Conservation (phyloP, 2,888 invertebrate genomes). For the Drosophila melanosoma region DNA sequence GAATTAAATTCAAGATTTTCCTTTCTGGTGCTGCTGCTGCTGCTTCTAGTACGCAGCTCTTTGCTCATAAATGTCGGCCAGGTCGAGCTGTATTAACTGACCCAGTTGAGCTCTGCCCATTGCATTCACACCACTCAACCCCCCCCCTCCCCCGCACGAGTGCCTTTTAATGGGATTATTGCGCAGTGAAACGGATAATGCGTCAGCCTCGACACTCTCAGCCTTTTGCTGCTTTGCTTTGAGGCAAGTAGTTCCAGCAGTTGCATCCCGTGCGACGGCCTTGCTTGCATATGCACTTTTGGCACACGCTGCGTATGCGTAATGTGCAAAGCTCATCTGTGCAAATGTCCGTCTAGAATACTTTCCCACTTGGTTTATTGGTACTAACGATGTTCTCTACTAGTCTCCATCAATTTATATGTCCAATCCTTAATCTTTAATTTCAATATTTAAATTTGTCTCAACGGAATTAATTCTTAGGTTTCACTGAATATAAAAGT, state of each 20-base stretch:
- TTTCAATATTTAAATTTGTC: background rate
- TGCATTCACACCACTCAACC: background rate
- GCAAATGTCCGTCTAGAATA: background rate
- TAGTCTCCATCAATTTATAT: background rate
- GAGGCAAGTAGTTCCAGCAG: conserved; percentile 25
- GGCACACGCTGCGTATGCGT: conserved; percentile 62
- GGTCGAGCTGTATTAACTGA: conserved; percentile 72
- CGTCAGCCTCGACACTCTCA: conserved; percentile 57
- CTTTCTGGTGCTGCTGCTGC: conserved; percentile 10
- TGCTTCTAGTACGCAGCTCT: conserved; percentile 12
- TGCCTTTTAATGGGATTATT: conserved; percentile 80
- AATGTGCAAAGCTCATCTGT: conserved; percentile 24
- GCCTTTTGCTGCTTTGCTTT: conserved; percentile 41
- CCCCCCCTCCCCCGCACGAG: conserved; percentile 13
- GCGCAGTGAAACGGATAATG: conserved; percentile 79
- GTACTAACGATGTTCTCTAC: conserved; percentile 15
- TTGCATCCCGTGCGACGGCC: conserved; percentile 25
- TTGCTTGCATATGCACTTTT: conserved; percentile 40
- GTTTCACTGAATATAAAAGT: background rate
- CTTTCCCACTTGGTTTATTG: background rate
- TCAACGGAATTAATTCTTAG: background rate
- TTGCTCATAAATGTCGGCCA: conserved; percentile 69
- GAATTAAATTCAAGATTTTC: conserved; percentile 41
- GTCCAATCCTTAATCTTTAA: background rate
- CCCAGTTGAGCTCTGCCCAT: conserved; percentile 63